phyloP scores from a whole-genome alignment of 2,888 invertebrate species.

The Rhorus exstirpatorius region DNA sequence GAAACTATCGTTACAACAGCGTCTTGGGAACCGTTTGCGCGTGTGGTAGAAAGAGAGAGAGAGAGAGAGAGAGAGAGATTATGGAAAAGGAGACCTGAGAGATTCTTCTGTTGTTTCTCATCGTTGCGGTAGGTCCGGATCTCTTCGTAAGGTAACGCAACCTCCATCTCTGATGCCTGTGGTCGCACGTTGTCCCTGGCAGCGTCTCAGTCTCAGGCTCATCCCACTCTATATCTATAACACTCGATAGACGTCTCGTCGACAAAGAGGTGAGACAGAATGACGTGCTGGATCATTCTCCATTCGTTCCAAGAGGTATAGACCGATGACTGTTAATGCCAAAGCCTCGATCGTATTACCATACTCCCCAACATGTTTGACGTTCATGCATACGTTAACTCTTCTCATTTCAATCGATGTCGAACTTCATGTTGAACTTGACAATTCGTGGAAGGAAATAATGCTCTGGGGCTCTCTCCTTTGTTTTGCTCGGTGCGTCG shows the following conservation, averaged over 20 bases:
- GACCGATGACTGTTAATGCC: conserved; percentile 5
- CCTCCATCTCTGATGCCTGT: conserved; percentile 51
- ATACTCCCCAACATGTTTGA: neutral
- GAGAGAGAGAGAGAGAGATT: conserved; percentile 43
- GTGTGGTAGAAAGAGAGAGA: conserved; percentile 60
- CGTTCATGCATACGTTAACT: conserved; percentile 10
- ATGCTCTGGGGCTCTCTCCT: conserved; percentile 31
- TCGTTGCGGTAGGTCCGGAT: conserved; percentile 82
- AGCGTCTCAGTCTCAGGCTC: conserved; percentile 43
- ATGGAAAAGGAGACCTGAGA: conserved; percentile 57
- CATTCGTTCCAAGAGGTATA: conserved; percentile 25
- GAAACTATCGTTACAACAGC: conserved; percentile 69
- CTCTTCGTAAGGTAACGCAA: conserved; percentile 67
- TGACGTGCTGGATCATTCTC: conserved; percentile 21
- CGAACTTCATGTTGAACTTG: conserved; percentile 21
- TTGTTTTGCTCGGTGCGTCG: conserved; percentile 48
- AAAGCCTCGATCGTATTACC: conserved; percentile 40
- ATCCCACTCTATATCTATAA: neutral
- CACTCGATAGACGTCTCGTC: neutral
- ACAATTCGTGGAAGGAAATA: conserved; percentile 14
- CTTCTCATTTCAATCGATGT: neutral
- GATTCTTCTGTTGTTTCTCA: conserved; percentile 76
- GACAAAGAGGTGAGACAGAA: conserved; percentile 15
- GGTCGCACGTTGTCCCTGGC: conserved; percentile 50
- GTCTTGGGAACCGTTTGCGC: conserved; percentile 42